Evolutionary conservation across 2,888 invertebrate genomes (phyloP).

Genomic region (Eupithecia tripunctaria): DNA sequence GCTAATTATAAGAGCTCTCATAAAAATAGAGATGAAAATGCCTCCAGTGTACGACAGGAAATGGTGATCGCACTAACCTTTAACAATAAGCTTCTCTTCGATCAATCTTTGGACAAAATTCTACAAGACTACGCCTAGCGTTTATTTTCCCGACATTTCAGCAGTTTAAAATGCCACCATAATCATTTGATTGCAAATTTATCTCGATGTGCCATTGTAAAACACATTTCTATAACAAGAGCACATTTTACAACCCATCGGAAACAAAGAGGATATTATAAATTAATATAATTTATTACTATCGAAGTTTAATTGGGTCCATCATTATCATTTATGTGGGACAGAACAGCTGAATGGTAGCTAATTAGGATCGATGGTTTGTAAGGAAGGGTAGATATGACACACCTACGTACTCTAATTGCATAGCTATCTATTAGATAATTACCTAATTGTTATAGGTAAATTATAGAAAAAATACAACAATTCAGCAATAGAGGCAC

Average conservation of each 20-base stretch:
- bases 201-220: conserved; percentile 7
- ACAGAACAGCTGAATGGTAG: conserved; percentile 34
- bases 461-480: neutral
- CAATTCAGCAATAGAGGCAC: neutral
- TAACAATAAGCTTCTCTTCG: no score
- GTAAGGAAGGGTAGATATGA: conserved; percentile 5
- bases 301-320: conserved; percentile 30
- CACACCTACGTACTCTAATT: neutral
- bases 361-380: conserved; percentile 22
- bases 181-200: neutral
- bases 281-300: conserved; percentile 41
- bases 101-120: no score
- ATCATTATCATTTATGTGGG: conserved; percentile 37
- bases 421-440: neutral
- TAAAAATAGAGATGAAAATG: no score
- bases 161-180: neutral
- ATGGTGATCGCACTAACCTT: no score
- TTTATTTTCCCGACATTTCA: neutral
- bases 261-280: conserved; percentile 42
- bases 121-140: no score
- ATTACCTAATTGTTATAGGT: neutral
- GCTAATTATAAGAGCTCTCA: no score
- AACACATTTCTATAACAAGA: conserved; percentile 7
- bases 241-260: conserved; percentile 29
- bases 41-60: no score